Base-by-base conservation (phyloP, 1,140 invertebrate genomes). In the Diorhabda carinulata region DNA sequence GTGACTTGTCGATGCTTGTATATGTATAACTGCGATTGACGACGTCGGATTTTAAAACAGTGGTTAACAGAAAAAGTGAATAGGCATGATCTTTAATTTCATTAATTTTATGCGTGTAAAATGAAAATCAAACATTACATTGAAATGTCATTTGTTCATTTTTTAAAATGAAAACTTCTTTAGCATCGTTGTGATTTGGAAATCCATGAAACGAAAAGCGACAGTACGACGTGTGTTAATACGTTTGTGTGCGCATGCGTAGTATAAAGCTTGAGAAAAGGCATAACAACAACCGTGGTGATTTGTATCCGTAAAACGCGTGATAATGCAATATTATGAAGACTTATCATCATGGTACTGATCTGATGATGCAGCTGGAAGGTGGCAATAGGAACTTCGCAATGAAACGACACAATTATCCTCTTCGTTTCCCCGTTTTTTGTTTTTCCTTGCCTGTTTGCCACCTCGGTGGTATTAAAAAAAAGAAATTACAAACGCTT, bases 61-160 rank as follows among this genome's bases (percentile, higher is more conserved):
- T 56, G 52, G 6, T 56, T 56, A n/a, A 56, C 52, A 56, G 52
- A 56, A 56, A 1, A 56, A 56, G 52, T 56, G 52, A 56, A 56
- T 56, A 56, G 52, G 52, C n/a, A 56, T 56, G 6, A 56, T 56
- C 6, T 56, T 56, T 56, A 56, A 56, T 56, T 56, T 56, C 52
- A 56, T 56, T 56, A 56, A 56, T 56, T 56, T 56, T 56, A 56
- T 56, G 52, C 52, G n/a, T 56, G 52, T 56, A 56, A 56, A 56
- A 25, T 25, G 1, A 25, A 25, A 25, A 25, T 56, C n/a, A 56
- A 56, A 56, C 52, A 56, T 56, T 56, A 56, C 52, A 56, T 56
- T 25, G 25, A 25, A 25, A 25, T 25, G 25, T 25, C 2, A 25
- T 25, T 25, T 25, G 25, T 25, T 25, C 25, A 25, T 25, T 25